These are phyloP conservation scores for Cyanistes caeruleus DNA, from an alignment of 2,113 vertebrate species.

Conservation along the genomic window DNA sequence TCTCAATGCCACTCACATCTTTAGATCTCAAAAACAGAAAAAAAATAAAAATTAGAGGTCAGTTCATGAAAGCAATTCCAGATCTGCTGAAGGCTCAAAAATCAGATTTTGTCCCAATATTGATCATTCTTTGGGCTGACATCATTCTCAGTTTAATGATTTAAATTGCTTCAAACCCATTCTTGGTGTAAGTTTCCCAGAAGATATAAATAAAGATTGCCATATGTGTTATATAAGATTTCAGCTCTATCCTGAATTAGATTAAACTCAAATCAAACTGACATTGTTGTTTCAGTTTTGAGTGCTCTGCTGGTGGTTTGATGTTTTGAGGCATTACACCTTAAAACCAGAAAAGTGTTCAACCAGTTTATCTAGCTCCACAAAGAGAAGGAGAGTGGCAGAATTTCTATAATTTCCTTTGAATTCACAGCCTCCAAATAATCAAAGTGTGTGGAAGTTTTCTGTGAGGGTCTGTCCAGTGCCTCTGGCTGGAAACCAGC, in stretches of 20 bases:
- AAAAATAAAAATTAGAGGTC: neutral
- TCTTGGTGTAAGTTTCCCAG: neutral
- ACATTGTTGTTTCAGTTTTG: neutral
- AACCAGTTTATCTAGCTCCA: neutral
- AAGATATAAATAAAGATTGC: neutral
- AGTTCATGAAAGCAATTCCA: neutral
- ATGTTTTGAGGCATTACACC: neutral
- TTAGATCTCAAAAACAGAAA: neutral
- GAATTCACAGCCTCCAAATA: neutral
- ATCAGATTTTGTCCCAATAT: neutral
- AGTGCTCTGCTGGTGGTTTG: neutral
- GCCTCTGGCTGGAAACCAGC: neutral
- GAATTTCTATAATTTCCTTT: neutral
- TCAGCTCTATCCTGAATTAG: conserved; percentile 5
- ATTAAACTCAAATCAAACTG: conserved; percentile 10
- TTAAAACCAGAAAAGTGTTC: neutral
- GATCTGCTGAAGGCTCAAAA: neutral
- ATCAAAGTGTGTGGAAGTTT: neutral
- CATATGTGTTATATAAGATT: conserved; percentile 11
- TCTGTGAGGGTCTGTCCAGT: neutral
- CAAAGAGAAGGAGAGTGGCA: neutral
- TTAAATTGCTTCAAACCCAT: conserved; percentile 1
- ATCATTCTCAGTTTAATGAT: neutral
- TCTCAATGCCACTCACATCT: neutral
- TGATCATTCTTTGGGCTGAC: neutral